phyloP scores from a whole-genome alignment of 2,888 invertebrate species.

The Orthosia gothica region DNA sequence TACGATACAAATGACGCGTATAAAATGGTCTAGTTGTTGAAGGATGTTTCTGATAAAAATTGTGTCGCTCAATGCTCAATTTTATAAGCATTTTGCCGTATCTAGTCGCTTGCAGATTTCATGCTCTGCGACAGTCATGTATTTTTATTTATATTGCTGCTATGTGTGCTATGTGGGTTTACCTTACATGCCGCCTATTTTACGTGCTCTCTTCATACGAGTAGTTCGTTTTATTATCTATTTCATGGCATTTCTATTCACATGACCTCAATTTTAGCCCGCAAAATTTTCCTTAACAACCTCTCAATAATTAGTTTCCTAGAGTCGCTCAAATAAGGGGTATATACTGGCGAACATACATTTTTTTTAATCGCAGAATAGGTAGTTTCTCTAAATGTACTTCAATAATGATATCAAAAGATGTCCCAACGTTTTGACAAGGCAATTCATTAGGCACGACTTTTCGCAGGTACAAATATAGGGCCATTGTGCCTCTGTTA shows the following conservation, averaged over 20 bases:
- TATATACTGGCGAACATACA: neutral
- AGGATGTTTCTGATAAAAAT: no score
- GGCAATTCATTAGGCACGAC: constrained; percentile 27
- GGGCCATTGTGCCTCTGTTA: constrained; percentile 17
- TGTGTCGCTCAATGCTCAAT: no score
- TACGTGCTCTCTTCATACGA: no score
- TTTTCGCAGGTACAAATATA: constrained; percentile 19
- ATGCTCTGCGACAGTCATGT: no score
- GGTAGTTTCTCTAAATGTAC: constrained; percentile 3
- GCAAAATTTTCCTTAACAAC: neutral
- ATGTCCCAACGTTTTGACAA: constrained; percentile 25
- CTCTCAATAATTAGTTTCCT: neutral
- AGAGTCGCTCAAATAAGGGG: neutral
- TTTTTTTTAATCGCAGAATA: constrained; percentile 2
- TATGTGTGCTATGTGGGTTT: neutral
- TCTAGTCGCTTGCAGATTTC: no score
- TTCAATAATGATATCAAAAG: constrained; percentile 15
- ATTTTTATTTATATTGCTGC: neutral
- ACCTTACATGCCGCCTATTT: no score
- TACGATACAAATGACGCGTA: no score
- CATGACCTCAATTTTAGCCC: neutral
- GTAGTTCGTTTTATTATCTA: neutral
- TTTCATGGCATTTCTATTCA: neutral
- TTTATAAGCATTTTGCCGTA: no score
- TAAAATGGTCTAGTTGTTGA: no score